Percentiles rank a stretch among this genome's conserved stretches.
Evolutionary conservation across 2,888 invertebrate species (phyloP).

Genomic region (Aspidiotus destructor): DNA sequence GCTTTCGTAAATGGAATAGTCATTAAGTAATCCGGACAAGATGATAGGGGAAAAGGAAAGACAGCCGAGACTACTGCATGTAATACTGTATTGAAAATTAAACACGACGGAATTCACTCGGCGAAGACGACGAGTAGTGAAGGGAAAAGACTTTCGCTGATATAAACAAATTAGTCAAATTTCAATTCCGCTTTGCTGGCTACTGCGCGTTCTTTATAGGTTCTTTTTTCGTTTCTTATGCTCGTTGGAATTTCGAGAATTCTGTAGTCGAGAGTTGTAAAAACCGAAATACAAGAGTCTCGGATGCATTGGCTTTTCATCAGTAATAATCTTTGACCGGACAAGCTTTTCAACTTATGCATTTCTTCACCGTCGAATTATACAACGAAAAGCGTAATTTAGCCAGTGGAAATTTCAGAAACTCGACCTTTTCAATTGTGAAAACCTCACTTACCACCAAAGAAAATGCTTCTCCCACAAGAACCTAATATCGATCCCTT

Average conservation of each 20-base stretch:
- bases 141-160: conserved; percentile 15
- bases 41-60: conserved; percentile 15
- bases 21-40: conserved; percentile 31
- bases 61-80: conserved; percentile 17
- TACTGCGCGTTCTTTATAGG: neutral
- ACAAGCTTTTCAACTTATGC: no score
- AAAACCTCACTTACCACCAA: no score
- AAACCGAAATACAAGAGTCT: no score
- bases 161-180: conserved; percentile 32
- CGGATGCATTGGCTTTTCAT: no score
- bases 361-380: no score
- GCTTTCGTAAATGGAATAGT: conserved; percentile 33
- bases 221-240: neutral
- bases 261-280: neutral
- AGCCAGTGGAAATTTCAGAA: no score
- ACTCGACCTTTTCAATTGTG: no score
- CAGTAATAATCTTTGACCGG: no score
- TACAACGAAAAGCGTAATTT: no score
- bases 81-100: conserved; percentile 17
- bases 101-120: conserved; percentile 31
- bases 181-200: conserved; percentile 20
- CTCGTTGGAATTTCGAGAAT: neutral
- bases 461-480: no score
- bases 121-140: conserved; percentile 9
- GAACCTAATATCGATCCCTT: no score